These are phyloP conservation scores for Helicorthomorpha holstii DNA, from an alignment of 1,140 invertebrate genomes.

Conservation along the genomic window DNA sequence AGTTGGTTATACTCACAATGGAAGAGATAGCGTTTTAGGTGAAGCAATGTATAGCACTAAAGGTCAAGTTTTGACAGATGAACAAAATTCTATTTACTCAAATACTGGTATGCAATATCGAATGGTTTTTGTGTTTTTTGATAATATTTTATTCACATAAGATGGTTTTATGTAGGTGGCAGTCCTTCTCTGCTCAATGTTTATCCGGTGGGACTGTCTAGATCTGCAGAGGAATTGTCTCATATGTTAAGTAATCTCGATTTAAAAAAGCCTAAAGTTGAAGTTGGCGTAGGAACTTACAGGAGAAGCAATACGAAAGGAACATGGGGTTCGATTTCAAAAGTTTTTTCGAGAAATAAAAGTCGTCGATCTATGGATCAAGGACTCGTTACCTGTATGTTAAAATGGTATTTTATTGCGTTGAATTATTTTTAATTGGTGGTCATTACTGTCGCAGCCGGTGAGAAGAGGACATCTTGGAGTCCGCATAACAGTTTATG, in stretches of 20 bases:
- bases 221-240: conserved; percentile 6
- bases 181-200: not conserved
- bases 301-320: conserved; percentile 17
- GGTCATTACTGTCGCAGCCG: conserved; percentile 7
- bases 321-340: conserved; percentile 59
- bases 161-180: too few species aligned
- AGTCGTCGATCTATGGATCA: conserved; percentile 48
- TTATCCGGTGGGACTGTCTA: conserved; percentile 1
- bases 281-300: not conserved
- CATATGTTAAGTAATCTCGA: conserved; percentile 10
- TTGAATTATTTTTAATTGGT: too few species aligned
- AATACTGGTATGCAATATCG: conserved; percentile 56
- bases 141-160: not conserved
- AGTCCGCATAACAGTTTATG: conserved; percentile 14
- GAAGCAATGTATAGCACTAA: not conserved
- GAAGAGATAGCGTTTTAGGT: conserved; percentile 21
- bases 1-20: conserved; percentile 35
- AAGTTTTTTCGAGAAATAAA: conserved; percentile 60
- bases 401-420: not conserved
- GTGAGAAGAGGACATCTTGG: conserved; percentile 17
- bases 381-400: conserved; percentile 13
- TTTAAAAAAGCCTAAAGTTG: conserved; percentile 12
- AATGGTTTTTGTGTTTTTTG: conserved; percentile 40
- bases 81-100: conserved; percentile 38
- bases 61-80: not conserved